Percentiles rank a stretch among this genome's conserved stretches.
These are phyloP conservation scores for Alethe diademata DNA, from an alignment of 2,113 vertebrate genomes.

Conservation along the genomic window DNA sequence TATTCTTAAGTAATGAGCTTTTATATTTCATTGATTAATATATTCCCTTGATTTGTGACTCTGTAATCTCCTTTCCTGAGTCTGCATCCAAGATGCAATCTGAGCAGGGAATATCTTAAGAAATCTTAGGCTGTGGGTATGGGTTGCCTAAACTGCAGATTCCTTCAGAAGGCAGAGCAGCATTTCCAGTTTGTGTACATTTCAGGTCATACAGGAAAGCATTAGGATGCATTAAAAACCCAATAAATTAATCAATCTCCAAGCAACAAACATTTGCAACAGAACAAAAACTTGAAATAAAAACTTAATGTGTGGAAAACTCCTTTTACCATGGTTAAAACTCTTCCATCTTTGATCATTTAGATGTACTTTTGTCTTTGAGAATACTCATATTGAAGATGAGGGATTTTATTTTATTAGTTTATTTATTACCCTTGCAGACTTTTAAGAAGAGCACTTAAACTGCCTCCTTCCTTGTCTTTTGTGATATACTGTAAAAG, in stretches of 20 bases:
- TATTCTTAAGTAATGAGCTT: slow-evolving; percentile 3
- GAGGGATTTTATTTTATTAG: background rate
- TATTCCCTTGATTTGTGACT: background rate
- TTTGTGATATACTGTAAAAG: background rate
- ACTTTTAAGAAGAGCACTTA: background rate
- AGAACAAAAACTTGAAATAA: background rate
- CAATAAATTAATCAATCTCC: background rate
- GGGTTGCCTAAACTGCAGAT: background rate
- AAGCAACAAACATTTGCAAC: background rate
- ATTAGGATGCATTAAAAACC: background rate
- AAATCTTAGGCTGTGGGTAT: background rate
- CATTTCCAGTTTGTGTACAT: background rate
- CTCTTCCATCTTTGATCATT: background rate
- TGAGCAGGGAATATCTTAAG: background rate
- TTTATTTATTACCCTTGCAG: background rate
- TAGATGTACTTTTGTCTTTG: background rate
- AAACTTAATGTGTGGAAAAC: background rate
- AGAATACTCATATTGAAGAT: background rate
- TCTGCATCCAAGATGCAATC: background rate
- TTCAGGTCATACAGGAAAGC: background rate
- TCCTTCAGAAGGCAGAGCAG: background rate
- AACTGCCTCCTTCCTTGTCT: background rate
- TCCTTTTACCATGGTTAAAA: background rate
- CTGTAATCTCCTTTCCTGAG: background rate
- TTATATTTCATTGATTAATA: background rate